phyloP scores from a whole-genome alignment of 2,888 invertebrate species.

The Sturmia bella region DNA sequence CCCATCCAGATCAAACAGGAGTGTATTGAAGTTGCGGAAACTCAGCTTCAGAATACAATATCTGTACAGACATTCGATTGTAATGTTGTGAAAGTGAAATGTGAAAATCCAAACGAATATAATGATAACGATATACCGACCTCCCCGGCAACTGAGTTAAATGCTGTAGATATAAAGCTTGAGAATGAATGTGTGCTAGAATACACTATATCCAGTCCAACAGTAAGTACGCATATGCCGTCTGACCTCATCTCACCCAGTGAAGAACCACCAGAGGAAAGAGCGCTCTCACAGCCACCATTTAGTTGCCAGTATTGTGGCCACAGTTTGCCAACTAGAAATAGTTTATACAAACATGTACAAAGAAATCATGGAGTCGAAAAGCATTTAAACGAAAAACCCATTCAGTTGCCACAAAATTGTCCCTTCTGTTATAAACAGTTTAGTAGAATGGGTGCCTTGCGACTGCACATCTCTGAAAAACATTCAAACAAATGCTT shows the following conservation, averaged over 20 bases:
- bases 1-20: conserved; percentile 8
- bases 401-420: neutral
- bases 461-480: conserved; percentile 13
- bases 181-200: conserved; percentile 28
- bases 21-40: neutral
- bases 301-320: conserved; percentile 68
- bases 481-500: conserved; percentile 12
- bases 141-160: neutral
- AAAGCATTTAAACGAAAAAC: neutral
- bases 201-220: conserved; percentile 5
- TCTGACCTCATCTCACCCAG: neutral
- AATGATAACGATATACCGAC: neutral
- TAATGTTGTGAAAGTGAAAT: neutral
- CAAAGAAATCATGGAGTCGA: conserved; percentile 36
- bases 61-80: neutral
- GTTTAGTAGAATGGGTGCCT: neutral
- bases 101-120: neutral
- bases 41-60: neutral
- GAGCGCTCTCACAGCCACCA: neutral
- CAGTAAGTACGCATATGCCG: neutral
- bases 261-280: neutral
- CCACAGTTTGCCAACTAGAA: conserved; percentile 53
- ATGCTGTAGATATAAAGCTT: conserved; percentile 21
- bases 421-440: conserved; percentile 26
- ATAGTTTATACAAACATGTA: conserved; percentile 68